Evolutionary conservation across 2,797 vertebrate species (phyloP).

Genomic region (Rhynchonycteris naso): DNA sequence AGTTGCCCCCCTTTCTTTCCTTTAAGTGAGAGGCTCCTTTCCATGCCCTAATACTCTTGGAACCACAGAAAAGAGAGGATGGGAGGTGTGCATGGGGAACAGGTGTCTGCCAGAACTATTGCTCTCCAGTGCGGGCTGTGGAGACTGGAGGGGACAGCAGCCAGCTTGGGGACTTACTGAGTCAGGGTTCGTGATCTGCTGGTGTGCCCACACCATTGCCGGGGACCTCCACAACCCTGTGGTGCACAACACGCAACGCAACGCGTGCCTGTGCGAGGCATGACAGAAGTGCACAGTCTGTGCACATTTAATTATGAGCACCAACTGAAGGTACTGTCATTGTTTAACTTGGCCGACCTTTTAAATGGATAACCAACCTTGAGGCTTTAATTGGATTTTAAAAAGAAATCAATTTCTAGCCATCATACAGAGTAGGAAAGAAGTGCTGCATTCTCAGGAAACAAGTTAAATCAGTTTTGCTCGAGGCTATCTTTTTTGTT

Average conservation of each 20-base stretch:
- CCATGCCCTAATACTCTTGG: not conserved
- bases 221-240: not conserved
- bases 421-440: constrained; percentile 59
- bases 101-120: accelerated
- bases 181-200: not conserved
- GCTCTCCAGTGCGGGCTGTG: not conserved
- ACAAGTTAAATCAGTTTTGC: constrained; percentile 63
- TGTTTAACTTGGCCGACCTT: constrained; percentile 76
- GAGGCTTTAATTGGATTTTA: constrained; percentile 81
- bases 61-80: not conserved
- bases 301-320: constrained; percentile 76
- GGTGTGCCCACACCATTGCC: not conserved
- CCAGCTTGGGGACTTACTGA: not conserved
- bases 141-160: not conserved
- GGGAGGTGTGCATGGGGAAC: not conserved
- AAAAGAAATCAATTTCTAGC: constrained; percentile 79
- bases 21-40: not conserved
- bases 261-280: not conserved
- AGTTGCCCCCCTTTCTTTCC: no score
- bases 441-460: constrained; percentile 48
- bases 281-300: not conserved
- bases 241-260: not conserved
- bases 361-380: constrained; percentile 81
- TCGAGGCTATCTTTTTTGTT: constrained; percentile 30
- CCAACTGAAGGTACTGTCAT: constrained; percentile 70